Percentiles rank a stretch among this genome's conserved stretches.
Conservation (phyloP, 2,888 invertebrate species). For the Polietes domitor region DNA sequence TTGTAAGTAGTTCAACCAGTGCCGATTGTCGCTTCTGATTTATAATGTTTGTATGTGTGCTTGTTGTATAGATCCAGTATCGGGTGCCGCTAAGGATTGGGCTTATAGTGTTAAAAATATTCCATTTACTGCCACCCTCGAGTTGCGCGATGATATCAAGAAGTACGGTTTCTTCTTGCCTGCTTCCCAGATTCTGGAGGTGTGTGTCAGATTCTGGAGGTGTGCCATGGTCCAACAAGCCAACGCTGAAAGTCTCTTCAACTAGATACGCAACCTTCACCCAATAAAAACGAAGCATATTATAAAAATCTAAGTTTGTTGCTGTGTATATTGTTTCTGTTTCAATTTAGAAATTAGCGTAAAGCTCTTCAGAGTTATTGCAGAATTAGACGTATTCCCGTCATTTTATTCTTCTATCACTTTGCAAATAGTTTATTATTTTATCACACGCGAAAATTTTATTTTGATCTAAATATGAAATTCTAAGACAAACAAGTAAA, state of each 20-base stretch:
- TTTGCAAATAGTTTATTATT: no score
- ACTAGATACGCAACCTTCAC: conserved; percentile 10
- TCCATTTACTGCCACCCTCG: conserved; percentile 83
- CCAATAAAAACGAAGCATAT: no score
- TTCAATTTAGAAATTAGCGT: no score
- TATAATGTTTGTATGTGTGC: not conserved
- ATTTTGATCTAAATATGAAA: no score
- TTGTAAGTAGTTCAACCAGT: conserved; percentile 70
- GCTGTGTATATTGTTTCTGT: no score
- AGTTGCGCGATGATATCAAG: conserved; percentile 85
- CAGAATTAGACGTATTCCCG: no score
- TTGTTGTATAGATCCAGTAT: conserved; percentile 77
- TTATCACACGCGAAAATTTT: no score
- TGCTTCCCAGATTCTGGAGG: conserved; percentile 83
- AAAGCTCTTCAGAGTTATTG: no score
- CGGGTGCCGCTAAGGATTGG: conserved; percentile 82
- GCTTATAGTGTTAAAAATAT: conserved; percentile 82
- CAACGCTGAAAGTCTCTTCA: conserved; percentile 71
- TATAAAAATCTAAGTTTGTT: no score
- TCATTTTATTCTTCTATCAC: no score
- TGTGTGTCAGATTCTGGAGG: conserved; percentile 84
- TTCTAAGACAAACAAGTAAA: no score
- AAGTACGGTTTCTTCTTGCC: conserved; percentile 86
- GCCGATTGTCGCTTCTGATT: not conserved
- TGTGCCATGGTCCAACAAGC: conserved; percentile 82